These are phyloP conservation scores for Gorsachius magnificus DNA, from an alignment of 2,797 vertebrate genomes.

Conservation along the genomic window DNA sequence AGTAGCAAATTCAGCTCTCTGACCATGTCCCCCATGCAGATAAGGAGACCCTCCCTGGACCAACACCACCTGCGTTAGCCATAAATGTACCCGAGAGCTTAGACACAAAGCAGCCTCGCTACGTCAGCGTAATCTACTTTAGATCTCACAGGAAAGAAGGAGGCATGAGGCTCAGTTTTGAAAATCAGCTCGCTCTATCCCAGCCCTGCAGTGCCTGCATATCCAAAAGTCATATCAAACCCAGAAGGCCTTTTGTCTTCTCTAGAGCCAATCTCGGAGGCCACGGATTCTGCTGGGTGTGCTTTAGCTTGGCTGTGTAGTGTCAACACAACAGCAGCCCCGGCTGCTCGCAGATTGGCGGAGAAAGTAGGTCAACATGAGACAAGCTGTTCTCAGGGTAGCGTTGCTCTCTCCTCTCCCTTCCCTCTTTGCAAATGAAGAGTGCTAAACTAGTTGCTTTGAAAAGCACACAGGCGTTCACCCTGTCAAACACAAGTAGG, in stretches of 20 bases:
- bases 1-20: background rate
- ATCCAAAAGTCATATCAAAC: background rate
- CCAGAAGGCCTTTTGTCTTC: conserved; percentile 35
- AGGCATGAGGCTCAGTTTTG: background rate
- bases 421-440: conserved; percentile 44
- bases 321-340: conserved; percentile 63
- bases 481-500: background rate
- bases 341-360: conserved; percentile 54
- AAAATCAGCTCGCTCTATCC: background rate
- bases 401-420: conserved; percentile 47
- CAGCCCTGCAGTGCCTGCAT: background rate
- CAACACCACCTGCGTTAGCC: background rate
- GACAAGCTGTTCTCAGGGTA: conserved; percentile 65
- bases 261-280: conserved; percentile 24
- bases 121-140: background rate
- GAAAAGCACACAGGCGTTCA: background rate
- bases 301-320: conserved; percentile 46
- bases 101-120: background rate
- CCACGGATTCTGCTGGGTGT: conserved; percentile 48
- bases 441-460: conserved; percentile 32
- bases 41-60: background rate
- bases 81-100: background rate
- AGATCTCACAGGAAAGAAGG: background rate
- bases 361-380: conserved; percentile 72
- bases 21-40: background rate